A percentile compares a stretch with the other conserved stretches of the same genome.
phyloP scores from a whole-genome alignment of 2,888 invertebrate genomes.

The Leucophora obtusa region DNA sequence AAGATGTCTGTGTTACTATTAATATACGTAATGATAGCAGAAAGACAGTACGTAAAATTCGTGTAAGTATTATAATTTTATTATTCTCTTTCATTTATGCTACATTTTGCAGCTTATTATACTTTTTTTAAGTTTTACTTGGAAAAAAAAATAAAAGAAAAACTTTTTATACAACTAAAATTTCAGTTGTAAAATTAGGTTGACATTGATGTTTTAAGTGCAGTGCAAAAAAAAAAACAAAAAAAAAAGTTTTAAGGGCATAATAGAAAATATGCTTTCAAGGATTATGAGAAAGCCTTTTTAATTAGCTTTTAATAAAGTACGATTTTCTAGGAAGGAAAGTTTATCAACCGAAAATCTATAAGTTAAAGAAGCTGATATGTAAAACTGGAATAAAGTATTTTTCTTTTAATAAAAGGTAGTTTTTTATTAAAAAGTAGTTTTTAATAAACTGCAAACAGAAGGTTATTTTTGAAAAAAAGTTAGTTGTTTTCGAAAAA shows the following conservation, averaged over 20 bases:
- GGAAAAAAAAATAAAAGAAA: no score
- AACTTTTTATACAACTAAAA: no score
- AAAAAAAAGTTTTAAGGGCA: no score
- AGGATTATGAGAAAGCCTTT: no score
- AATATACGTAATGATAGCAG: constrained; percentile 89
- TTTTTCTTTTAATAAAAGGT: background rate
- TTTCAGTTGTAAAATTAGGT: no score
- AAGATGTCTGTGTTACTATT: constrained; percentile 87
- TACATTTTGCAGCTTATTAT: background rate
- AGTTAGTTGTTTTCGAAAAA: background rate
- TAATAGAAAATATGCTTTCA: no score
- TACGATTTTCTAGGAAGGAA: background rate
- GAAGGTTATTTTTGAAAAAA: background rate
- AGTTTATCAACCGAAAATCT: no score
- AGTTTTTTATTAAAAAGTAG: background rate
- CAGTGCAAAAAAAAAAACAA: no score
- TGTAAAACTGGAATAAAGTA: background rate
- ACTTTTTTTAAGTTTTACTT: no score
- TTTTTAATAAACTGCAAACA: background rate
- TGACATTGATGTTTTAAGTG: no score
- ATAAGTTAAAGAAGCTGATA: no score
- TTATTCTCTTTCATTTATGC: background rate
- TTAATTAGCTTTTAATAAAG: no score
- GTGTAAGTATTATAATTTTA: constrained; percentile 81
- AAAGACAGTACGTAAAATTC: constrained; percentile 89